A percentile compares a stretch with the other conserved stretches of the same genome.
phyloP scores from a whole-genome alignment of 2,113 vertebrate genomes.

The Ceratotherium simum region DNA sequence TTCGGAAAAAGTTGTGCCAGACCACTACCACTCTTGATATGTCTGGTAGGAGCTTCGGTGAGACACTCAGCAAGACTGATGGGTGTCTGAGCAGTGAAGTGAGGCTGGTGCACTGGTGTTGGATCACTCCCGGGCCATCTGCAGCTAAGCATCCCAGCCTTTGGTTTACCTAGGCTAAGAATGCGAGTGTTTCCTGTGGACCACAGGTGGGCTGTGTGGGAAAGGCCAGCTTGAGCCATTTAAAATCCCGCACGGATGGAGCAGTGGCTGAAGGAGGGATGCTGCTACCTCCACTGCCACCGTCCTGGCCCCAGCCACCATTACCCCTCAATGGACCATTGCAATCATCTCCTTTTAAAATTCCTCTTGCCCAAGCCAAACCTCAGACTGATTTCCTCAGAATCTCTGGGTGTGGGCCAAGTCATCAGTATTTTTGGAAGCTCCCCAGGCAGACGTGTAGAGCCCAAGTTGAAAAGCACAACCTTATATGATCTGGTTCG shows the following conservation, averaged over 20 bases:
- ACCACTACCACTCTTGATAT: rapidly evolving
- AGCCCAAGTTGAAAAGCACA: not conserved
- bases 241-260: not conserved
- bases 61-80: not conserved
- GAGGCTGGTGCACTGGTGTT: not conserved
- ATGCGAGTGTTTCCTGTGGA: not conserved
- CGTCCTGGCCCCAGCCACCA: not conserved
- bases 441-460: not conserved
- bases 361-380: not conserved
- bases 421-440: not conserved
- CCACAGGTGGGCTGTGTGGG: not conserved
- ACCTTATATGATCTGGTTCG: not conserved
- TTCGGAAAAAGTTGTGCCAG: not conserved
- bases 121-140: not conserved
- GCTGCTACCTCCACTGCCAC: not conserved
- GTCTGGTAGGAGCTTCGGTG: not conserved
- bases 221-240: not conserved
- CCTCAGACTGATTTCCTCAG: not conserved
- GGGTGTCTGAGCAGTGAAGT: no score
- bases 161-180: not conserved
- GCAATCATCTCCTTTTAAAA: not conserved
- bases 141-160: not conserved
- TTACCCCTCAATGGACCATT: not conserved
- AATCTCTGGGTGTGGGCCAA: not conserved
- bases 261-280: not conserved